Evolutionary conservation across 2,888 invertebrate species (phyloP).

Genomic region (Lasioglossum villosulum): DNA sequence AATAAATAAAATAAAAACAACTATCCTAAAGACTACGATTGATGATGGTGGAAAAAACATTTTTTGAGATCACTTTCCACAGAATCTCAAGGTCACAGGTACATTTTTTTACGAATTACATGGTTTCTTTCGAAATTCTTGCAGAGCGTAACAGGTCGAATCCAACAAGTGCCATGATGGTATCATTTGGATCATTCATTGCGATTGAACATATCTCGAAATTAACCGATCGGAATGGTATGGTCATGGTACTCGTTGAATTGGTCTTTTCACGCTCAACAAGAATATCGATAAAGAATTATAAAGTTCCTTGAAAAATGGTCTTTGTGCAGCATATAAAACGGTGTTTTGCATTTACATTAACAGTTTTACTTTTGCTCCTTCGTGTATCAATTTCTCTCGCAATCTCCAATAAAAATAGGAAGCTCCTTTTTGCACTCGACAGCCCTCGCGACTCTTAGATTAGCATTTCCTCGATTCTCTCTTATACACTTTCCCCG

Average conservation of each 20-base stretch:
- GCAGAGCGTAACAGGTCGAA: not conserved
- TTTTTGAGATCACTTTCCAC: not conserved
- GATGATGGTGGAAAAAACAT: not conserved
- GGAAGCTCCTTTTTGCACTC: not conserved
- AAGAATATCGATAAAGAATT: not conserved
- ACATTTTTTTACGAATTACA: not conserved
- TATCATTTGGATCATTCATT: not conserved
- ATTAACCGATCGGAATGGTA: not conserved
- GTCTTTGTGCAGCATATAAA: not conserved
- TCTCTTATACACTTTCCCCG: conserved; percentile 6
- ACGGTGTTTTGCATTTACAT: fast-evolving
- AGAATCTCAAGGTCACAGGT: not conserved
- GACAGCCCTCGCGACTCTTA: not conserved
- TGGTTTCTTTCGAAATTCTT: not conserved
- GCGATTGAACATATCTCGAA: not conserved
- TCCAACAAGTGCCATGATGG: not conserved
- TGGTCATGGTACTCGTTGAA: not conserved
- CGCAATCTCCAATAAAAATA: not conserved
- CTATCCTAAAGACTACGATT: not conserved
- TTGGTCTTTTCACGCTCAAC: not conserved
- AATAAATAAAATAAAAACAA: too few relatives aligned
- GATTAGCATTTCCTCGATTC: conserved; percentile 1
- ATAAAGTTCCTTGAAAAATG: not conserved
- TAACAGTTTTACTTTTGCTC: not conserved
- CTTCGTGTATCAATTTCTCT: not conserved